Conservation (phyloP, 1,140 invertebrate species). For the Orchesella cincta region DNA sequence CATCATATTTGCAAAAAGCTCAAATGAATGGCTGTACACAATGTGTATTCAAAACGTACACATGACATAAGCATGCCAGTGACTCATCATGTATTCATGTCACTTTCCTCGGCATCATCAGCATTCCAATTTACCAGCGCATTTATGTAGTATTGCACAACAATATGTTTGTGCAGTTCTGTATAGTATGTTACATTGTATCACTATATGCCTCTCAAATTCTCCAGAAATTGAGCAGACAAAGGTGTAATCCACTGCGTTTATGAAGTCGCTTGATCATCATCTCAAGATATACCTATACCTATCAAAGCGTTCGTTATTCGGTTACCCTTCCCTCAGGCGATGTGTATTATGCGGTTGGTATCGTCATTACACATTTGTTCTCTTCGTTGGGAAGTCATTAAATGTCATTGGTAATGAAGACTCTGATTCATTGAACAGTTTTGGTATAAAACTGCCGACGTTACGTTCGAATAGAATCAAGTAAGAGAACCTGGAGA, state of each 20-base stretch:
- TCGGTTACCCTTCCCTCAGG: background rate
- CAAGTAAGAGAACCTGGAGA: too few relatives aligned
- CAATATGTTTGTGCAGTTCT: too few relatives aligned
- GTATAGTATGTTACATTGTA: too few relatives aligned
- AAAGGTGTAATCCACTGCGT: background rate
- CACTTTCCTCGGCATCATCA: background rate
- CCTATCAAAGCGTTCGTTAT: background rate
- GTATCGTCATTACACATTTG: background rate
- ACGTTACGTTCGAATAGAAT: background rate
- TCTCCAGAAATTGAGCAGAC: background rate
- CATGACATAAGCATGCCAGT: background rate
- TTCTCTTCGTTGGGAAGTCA: background rate
- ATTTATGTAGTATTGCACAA: background rate
- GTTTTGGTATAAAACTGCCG: background rate
- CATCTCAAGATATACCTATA: background rate
- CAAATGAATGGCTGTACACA: background rate
- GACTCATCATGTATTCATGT: constrained; percentile 17
- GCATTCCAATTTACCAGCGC: background rate
- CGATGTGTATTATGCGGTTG: too few relatives aligned
- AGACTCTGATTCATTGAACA: background rate
- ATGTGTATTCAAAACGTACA: background rate
- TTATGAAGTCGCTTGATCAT: background rate
- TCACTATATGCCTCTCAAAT: too few relatives aligned
- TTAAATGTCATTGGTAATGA: too few relatives aligned
- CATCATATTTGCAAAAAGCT: background rate